Base-by-base conservation (phyloP, 2,113 vertebrate species). In the Thalassoma bifasciatum region DNA sequence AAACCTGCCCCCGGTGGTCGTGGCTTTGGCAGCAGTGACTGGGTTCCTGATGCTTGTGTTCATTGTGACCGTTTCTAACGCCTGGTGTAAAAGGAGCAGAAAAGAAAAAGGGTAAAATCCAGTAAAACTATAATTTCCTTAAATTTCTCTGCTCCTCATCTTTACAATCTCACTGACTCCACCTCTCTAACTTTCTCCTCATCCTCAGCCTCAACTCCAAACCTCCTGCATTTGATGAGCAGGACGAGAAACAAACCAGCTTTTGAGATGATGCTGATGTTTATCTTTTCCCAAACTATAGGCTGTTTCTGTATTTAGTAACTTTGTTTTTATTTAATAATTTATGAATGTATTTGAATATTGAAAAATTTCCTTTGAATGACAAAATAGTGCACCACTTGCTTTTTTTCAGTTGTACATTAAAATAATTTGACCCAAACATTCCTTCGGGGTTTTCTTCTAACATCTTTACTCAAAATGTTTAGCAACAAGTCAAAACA, bases 21-120 rank as follows among this genome's bases (percentile, higher is more conserved):
- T 64, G 13, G 84, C 81, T 40, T 60, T 91, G 47, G 72, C 63
- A 36, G 72, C 73, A 34, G 72, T 74, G 17, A 81, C 52, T 42
- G 87, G 81, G 2, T 82, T 90, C 72, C 74, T 92, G 60, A 40
- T 76, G 4, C 5, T 85, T 36, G 61, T 72, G n/a, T 86, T 87
- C 53, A 30, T 83, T 1, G 46, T 67, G 10, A 37, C 53, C 47
- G 71, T 24, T 38, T 53, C 50, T 19, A 61, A 70, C n/a, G 53
- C 51, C 8, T 40, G 51, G 30, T 76, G 34, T 13, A 88, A 52
- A 49, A 72, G 63, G 52, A 72, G 11, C 13, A 36, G 21, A 49
- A 17, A 19, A 13, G 12, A 47, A 13, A 53, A 14, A 1, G 54
- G 79, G 70, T 82, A 24, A 49, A 19, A 49, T 50, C 11, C 46